Evolutionary conservation across 2,797 vertebrate species (phyloP).

Genomic region (Macropodus opercularis): DNA sequence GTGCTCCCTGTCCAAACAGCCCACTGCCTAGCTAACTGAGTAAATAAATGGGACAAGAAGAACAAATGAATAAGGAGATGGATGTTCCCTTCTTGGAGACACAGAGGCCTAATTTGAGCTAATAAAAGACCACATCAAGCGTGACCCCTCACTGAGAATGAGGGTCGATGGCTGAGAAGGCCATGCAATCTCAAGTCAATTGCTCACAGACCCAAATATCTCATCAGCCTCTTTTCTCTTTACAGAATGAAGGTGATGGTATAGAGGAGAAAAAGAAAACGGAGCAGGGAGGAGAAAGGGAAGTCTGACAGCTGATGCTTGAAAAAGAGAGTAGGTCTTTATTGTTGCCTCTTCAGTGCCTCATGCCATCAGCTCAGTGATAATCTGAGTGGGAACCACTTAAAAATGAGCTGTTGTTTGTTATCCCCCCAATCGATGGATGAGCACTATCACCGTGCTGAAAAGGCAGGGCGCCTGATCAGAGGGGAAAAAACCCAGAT

Average conservation of each 20-base stretch:
- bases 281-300: constrained; percentile 31
- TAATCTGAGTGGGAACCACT: constrained; percentile 55
- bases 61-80: constrained; percentile 73
- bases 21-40: constrained; percentile 58
- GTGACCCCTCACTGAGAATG: constrained; percentile 62
- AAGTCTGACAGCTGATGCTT: constrained; percentile 31
- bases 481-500: constrained; percentile 22
- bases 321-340: constrained; percentile 30
- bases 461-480: constrained; percentile 13
- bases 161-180: constrained; percentile 64
- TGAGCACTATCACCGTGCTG: constrained; percentile 3
- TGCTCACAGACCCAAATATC: constrained; percentile 64
- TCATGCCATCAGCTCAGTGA: constrained; percentile 23
- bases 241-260: constrained; percentile 22
- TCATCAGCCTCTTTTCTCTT: constrained; percentile 56
- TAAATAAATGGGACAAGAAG: constrained; percentile 73
- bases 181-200: constrained; percentile 67
- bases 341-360: constrained; percentile 28
- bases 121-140: constrained; percentile 75
- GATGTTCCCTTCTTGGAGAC: constrained; percentile 68
- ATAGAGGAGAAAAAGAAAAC: constrained; percentile 16
- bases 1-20: constrained; percentile 62
- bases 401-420: constrained; percentile 51
- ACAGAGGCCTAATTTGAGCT: constrained; percentile 75
- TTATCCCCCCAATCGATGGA: constrained; percentile 48